These are phyloP conservation scores for Melipona beecheii DNA, from an alignment of 2,888 invertebrate genomes.

Conservation along the genomic window DNA sequence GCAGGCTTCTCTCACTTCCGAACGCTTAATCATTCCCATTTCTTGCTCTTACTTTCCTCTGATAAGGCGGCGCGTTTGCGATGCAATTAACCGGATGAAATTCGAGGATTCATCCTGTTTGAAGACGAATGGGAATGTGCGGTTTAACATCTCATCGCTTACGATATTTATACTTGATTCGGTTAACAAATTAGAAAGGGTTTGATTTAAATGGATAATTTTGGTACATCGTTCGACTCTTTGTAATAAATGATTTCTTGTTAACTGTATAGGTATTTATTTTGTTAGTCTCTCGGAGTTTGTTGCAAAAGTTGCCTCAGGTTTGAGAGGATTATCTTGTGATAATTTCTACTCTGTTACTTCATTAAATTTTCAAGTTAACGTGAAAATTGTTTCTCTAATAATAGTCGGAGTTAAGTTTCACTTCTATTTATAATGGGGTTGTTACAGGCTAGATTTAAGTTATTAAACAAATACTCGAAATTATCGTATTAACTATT, in stretches of 20 bases:
- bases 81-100: not conserved
- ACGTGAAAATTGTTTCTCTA: no score
- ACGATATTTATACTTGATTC: no score
- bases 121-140: not conserved
- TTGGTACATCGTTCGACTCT: no score
- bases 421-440: not conserved
- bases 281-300: no score
- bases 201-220: no score
- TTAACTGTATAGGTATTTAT: no score
- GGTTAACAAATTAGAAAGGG: no score
- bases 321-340: no score
- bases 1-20: not conserved
- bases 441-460: not conserved
- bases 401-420: not conserved
- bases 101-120: not conserved
- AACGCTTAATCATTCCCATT: slow-evolving; percentile 5
- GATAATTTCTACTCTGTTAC: no score
- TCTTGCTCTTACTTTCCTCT: not conserved
- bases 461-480: not conserved
- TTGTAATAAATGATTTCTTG: no score
- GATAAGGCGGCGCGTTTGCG: not conserved
- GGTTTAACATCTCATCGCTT: not conserved
- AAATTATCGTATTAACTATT: not conserved
- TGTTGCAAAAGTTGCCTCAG: no score
- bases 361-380: no score